Evolutionary conservation across 2,113 vertebrate species (phyloP).

Genomic region (Mellivora capensis): DNA sequence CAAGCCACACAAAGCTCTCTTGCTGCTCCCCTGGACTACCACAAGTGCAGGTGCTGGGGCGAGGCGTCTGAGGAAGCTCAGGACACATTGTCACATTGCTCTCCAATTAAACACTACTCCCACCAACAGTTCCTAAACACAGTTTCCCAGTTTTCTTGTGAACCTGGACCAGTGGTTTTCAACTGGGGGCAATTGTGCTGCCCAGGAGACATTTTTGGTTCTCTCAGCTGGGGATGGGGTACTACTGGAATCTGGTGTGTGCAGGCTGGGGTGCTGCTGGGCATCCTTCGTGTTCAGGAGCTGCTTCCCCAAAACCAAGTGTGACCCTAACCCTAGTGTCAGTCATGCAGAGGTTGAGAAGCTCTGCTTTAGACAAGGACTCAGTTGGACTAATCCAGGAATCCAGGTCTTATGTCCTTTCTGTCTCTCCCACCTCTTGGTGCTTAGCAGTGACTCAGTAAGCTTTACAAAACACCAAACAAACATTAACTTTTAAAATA

Average conservation of each 20-base stretch:
- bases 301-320: too few relatives aligned
- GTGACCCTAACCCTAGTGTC: accelerated
- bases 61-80: not conserved
- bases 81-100: not conserved
- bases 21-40: too few relatives aligned
- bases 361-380: not conserved
- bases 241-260: not conserved
- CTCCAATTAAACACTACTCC: not conserved
- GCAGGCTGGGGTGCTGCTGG: not conserved
- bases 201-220: not conserved
- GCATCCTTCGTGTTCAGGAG: too few relatives aligned
- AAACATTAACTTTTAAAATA: not conserved
- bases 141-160: not conserved
- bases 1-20: not conserved
- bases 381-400: too few relatives aligned
- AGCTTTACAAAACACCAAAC: not conserved
- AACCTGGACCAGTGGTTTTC: not conserved
- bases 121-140: not conserved
- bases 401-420: too few relatives aligned
- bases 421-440: accelerated
- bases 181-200: not conserved
- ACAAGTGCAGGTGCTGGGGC: too few relatives aligned
- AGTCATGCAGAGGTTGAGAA: too few relatives aligned
- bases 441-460: too few relatives aligned
- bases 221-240: not conserved